phyloP scores from a whole-genome alignment of 2,113 vertebrate species.

The Tringa solitaria region DNA sequence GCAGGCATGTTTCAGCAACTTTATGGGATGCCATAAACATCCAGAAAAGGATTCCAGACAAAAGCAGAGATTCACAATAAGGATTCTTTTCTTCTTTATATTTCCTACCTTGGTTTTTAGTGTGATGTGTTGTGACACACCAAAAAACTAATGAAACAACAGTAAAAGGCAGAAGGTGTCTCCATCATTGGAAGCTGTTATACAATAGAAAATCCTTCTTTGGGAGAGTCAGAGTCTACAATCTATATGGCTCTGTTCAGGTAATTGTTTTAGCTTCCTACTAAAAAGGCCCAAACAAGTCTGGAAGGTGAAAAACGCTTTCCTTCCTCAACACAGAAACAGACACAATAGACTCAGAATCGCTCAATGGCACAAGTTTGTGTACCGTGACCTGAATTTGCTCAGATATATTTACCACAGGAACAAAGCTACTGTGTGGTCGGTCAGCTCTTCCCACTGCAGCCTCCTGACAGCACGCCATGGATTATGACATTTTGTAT shows the following conservation, averaged over 20 bases:
- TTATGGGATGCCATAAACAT: slow-evolving; percentile 48
- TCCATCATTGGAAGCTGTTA: neutral
- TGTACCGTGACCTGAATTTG: neutral
- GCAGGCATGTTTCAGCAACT: slow-evolving; percentile 49
- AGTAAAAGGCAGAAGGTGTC: neutral
- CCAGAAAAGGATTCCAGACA: slow-evolving; percentile 28
- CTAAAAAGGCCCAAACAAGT: neutral
- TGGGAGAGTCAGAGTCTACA: neutral
- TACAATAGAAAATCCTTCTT: neutral
- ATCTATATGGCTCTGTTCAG: neutral
- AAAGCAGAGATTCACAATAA: slow-evolving; percentile 15
- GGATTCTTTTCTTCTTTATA: neutral
- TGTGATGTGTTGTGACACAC: neutral
- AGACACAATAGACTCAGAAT: neutral
- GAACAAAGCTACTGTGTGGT: neutral
- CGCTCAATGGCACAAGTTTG: neutral
- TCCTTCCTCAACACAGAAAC: neutral
- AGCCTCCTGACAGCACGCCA: neutral
- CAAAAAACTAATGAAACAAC: neutral
- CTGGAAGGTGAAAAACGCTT: neutral
- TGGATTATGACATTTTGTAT: neutral
- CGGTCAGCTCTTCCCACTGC: neutral
- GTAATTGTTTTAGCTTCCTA: neutral
- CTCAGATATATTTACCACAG: neutral
- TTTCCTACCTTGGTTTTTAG: neutral